Percentiles rank a stretch among this genome's conserved stretches.
Evolutionary conservation across 2,113 vertebrate species (phyloP).

Genomic region (Ptychochromis oligacanthus): DNA sequence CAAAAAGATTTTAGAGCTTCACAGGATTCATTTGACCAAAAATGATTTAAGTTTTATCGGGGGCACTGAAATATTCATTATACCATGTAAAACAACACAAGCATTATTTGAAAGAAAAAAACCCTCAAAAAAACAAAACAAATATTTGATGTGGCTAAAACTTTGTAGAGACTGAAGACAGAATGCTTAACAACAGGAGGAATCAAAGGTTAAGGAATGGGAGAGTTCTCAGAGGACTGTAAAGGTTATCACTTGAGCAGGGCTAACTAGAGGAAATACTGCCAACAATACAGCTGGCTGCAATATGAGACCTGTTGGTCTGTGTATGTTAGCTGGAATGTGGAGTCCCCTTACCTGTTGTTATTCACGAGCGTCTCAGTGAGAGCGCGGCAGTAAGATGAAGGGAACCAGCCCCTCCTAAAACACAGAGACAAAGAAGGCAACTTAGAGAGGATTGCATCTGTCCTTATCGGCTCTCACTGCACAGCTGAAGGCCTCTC

Average conservation of each 20-base stretch:
- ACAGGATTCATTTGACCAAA: neutral
- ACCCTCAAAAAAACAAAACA: neutral
- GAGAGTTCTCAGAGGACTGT: constrained; percentile 35
- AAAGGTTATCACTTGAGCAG: constrained; percentile 50
- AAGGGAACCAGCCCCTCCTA: constrained; percentile 98
- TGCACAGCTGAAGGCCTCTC: constrained; percentile 9
- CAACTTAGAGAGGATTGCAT: constrained; percentile 18
- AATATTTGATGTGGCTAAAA: neutral
- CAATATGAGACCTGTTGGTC: constrained; percentile 59
- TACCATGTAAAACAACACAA: neutral
- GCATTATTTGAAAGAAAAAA: neutral
- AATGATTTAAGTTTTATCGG: neutral
- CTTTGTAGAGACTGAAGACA: neutral
- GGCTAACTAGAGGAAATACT: constrained; percentile 60
- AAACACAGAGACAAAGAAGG: constrained; percentile 42
- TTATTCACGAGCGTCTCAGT: constrained; percentile 85
- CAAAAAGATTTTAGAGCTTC: neutral
- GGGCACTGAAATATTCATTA: neutral
- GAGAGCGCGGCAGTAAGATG: constrained; percentile 86
- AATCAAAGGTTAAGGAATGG: constrained; percentile 60
- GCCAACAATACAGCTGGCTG: constrained; percentile 63
- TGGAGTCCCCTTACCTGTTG: constrained; percentile 81
- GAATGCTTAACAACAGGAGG: constrained; percentile 11
- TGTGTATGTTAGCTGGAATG: constrained; percentile 33
- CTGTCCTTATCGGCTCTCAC: neutral